These are phyloP conservation scores for Whitmania pigra DNA, from an alignment of 1,140 invertebrate genomes.

Conservation along the genomic window DNA sequence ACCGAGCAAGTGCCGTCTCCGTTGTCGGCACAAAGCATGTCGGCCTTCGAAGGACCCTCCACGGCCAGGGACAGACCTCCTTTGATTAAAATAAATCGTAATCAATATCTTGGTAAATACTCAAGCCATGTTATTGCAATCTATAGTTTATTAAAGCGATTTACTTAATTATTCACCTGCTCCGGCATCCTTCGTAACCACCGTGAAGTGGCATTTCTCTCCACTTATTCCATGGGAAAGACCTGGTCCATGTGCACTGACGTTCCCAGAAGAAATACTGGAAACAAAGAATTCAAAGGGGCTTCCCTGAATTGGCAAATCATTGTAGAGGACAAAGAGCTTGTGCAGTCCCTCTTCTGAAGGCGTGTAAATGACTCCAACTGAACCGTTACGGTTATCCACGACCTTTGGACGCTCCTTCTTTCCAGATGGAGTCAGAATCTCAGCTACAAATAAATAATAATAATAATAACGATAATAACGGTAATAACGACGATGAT, in stretches of 20 bases:
- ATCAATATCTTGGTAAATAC: neutral
- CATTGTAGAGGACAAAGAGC: slow-evolving; percentile 82
- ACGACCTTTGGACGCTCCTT: slow-evolving; percentile 62
- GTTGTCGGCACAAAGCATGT: slow-evolving; percentile 42
- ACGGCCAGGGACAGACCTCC: slow-evolving; percentile 84
- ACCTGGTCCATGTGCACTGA: slow-evolving; percentile 80
- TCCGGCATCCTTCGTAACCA: slow-evolving; percentile 89
- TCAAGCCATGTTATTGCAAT: neutral
- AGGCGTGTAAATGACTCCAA: slow-evolving; percentile 85
- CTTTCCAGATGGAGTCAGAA: slow-evolving; percentile 86
- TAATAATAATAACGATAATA: neutral
- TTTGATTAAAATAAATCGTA: slow-evolving; percentile 27
- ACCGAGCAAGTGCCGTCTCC: slow-evolving; percentile 62
- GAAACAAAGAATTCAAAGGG: slow-evolving; percentile 96
- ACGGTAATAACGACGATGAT: neutral
- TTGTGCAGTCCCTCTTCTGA: slow-evolving; percentile 85
- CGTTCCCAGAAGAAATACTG: slow-evolving; percentile 74
- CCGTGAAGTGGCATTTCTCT: slow-evolving; percentile 84
- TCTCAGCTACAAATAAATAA: slow-evolving; percentile 39
- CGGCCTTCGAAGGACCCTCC: slow-evolving; percentile 70
- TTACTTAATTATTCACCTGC: slow-evolving; percentile 47
- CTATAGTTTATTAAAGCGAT: neutral
- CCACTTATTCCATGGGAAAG: slow-evolving; percentile 60
- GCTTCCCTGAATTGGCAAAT: slow-evolving; percentile 85
- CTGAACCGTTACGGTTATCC: slow-evolving; percentile 90